These are phyloP conservation scores for Amitus sp. DNA, from an alignment of 2,888 invertebrate species.

Conservation along the genomic window DNA sequence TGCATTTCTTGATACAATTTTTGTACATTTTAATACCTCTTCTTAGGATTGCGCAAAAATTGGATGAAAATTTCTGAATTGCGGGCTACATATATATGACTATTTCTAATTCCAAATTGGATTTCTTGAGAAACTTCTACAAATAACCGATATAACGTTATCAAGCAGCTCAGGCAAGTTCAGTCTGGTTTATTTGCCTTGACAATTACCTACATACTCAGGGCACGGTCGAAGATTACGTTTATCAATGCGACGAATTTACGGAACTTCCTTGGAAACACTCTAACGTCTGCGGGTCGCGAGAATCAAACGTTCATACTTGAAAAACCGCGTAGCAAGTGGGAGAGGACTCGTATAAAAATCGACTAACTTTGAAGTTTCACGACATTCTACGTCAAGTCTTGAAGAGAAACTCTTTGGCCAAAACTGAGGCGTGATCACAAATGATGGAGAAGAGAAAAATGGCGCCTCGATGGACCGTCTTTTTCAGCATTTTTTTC, in stretches of 20 bases:
- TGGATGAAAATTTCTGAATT: too few species aligned
- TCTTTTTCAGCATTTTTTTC: slow-evolving; percentile 16
- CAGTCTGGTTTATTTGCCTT: slow-evolving; percentile 35
- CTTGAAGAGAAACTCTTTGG: slow-evolving; percentile 45
- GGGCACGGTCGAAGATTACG: slow-evolving; percentile 6
- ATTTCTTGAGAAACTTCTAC: too few species aligned
- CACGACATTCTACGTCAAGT: slow-evolving; percentile 56
- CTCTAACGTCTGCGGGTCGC: slow-evolving; percentile 15
- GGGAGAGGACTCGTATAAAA: slow-evolving; percentile 54
- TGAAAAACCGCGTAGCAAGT: slow-evolving; percentile 23
- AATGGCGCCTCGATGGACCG: slow-evolving; percentile 23
- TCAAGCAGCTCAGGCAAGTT: too few species aligned
- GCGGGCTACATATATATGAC: too few species aligned
- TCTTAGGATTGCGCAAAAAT: too few species aligned
- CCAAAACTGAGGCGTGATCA: slow-evolving; percentile 34
- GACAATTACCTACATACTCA: slow-evolving; percentile 10
- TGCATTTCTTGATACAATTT: too few species aligned
- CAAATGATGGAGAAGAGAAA: slow-evolving; percentile 15
- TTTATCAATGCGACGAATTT: slow-evolving; percentile 6
- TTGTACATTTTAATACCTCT: too few species aligned
- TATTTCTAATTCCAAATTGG: too few species aligned
- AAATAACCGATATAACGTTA: too few species aligned
- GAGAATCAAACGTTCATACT: slow-evolving; percentile 8
- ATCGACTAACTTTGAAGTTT: slow-evolving; percentile 43
- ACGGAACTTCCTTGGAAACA: slow-evolving; percentile 8